phyloP scores from a whole-genome alignment of 2,113 vertebrate species.

The Panthera leo region DNA sequence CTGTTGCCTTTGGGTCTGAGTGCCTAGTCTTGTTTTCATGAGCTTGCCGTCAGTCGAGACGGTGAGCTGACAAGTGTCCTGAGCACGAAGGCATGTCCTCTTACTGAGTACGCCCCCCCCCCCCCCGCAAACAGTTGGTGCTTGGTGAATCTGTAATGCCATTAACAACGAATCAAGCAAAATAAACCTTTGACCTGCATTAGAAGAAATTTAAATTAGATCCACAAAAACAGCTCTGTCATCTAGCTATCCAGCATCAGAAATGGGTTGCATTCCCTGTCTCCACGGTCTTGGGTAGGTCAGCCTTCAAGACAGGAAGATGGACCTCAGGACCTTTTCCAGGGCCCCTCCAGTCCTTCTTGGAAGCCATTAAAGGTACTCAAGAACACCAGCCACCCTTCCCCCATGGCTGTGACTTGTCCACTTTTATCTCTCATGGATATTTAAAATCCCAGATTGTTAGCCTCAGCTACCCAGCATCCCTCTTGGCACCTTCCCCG shows the following conservation, averaged over 20 bases:
- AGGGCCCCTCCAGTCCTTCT: neutral
- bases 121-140: neutral
- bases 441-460: constrained; percentile 54
- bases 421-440: neutral
- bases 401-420: neutral
- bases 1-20: neutral
- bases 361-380: neutral
- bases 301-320: neutral
- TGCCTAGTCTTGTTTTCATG: neutral
- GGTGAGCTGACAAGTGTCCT: neutral
- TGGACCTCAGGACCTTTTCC: neutral
- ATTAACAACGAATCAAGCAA: neutral
- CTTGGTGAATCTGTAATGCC: neutral
- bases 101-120: neutral
- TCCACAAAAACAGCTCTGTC: neutral
- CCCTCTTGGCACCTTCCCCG: constrained; percentile 51
- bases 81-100: neutral
- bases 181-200: neutral
- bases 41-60: neutral
- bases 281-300: neutral
- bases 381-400: neutral
- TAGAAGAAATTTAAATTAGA: neutral
- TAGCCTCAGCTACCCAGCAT: constrained; percentile 56
- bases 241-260: neutral
- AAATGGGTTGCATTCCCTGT: neutral